A percentile compares a stretch with the other conserved stretches of the same genome.
phyloP scores from a whole-genome alignment of 2,113 vertebrate genomes.

The Nerophis lumbriciformis region DNA sequence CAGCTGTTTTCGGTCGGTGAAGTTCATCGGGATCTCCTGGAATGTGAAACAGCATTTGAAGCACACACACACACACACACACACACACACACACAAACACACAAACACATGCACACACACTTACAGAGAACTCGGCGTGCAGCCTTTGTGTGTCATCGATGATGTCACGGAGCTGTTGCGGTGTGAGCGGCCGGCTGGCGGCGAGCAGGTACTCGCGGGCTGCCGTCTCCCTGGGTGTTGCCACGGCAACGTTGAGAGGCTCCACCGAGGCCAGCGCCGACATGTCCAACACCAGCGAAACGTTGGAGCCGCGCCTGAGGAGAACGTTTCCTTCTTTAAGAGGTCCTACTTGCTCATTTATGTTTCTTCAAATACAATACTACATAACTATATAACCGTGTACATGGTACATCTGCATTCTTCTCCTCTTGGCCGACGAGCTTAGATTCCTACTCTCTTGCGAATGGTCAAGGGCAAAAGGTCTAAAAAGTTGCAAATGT shows the following conservation, averaged over 20 bases:
- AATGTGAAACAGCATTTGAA: background rate
- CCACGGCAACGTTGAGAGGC: constrained; percentile 73
- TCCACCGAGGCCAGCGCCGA: constrained; percentile 82
- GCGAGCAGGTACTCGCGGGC: constrained; percentile 86
- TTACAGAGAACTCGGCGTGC: constrained; percentile 90
- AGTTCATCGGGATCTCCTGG: constrained; percentile 99
- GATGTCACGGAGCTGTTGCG: constrained; percentile 77
- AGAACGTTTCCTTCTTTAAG: background rate
- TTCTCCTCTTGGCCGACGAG: no score
- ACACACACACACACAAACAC: background rate
- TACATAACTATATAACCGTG: no score
- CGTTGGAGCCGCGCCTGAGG: constrained; percentile 88
- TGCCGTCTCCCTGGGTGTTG: constrained; percentile 83
- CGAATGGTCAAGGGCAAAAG: no score
- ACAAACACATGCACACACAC: background rate
- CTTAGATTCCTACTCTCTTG: no score
- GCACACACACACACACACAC: background rate
- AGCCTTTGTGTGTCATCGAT: constrained; percentile 80
- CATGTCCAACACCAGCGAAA: constrained; percentile 94
- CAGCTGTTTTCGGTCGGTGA: constrained; percentile 93
- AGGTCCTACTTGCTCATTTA: no score
- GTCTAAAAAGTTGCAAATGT: no score
- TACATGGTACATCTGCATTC: no score
- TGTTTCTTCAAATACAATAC: no score
- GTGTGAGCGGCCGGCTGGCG: constrained; percentile 77